Percentiles rank a stretch among this genome's conserved stretches.
phyloP scores from a whole-genome alignment of 2,113 vertebrate genomes.

The Rattus norvegicus region DNA sequence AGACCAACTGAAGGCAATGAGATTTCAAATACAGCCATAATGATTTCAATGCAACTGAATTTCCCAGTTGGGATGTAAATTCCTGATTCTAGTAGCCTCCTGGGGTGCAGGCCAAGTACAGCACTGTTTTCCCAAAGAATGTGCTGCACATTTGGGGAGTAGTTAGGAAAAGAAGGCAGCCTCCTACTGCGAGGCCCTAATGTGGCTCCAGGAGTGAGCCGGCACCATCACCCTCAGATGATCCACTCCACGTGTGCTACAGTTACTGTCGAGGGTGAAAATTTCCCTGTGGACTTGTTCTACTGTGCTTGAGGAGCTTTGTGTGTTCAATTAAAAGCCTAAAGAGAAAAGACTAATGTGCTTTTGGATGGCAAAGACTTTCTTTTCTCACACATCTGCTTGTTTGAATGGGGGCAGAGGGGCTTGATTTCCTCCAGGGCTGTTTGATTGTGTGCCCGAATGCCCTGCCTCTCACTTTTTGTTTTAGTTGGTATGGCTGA shows the following conservation, averaged over 20 bases:
- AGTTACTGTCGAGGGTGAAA: conserved; percentile 44
- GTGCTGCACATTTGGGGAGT: conserved; percentile 3
- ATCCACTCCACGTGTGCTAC: not conserved
- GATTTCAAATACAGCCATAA: conserved; percentile 62
- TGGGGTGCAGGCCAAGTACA: not conserved
- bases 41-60: conserved; percentile 59
- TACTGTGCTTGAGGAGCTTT: conserved; percentile 35
- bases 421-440: not conserved
- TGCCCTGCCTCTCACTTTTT: conserved; percentile 1
- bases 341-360: conserved; percentile 67
- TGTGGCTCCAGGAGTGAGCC: conserved; percentile 21
- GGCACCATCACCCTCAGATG: conserved; percentile 44
- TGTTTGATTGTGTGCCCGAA: not conserved
- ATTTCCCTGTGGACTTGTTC: conserved; percentile 55
- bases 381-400: conserved; percentile 47
- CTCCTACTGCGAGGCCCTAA: conserved; percentile 22
- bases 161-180: conserved; percentile 61
- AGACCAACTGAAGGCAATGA: conserved; percentile 48
- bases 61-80: conserved; percentile 51
- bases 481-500: not conserved
- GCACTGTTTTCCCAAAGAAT: not conserved
- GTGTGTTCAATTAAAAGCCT: conserved; percentile 66
- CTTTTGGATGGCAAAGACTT: conserved; percentile 55
- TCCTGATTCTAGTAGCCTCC: conserved; percentile 33
- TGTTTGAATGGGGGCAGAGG: not conserved